A percentile compares a stretch with the other conserved stretches of the same genome.
Conservation (phyloP, 2,797 vertebrate species). For the Poeciliopsis paucimaculata region DNA sequence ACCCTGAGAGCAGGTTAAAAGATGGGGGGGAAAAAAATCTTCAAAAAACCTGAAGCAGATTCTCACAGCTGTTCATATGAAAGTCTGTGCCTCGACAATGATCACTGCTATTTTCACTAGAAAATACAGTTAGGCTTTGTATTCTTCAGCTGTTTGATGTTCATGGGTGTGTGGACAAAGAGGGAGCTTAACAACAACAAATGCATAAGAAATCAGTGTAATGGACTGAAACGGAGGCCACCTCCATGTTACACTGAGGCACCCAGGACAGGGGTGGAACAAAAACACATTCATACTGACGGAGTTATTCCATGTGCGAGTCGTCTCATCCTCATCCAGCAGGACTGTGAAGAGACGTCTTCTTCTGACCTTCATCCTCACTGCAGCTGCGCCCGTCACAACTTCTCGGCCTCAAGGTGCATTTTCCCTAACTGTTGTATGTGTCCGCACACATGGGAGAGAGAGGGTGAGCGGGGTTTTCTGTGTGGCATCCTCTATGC, state of each 20-base stretch:
- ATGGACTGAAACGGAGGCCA: slow-evolving; percentile 27
- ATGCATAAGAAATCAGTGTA: slow-evolving; percentile 4
- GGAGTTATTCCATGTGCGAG: slow-evolving; percentile 22
- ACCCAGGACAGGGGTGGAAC: slow-evolving; percentile 36
- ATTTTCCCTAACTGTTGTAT: slow-evolving; percentile 29
- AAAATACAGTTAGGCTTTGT: slow-evolving; percentile 7
- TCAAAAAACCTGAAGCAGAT: not conserved
- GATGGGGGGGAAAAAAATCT: not conserved
- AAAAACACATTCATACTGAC: slow-evolving; percentile 46
- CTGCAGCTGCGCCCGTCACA: slow-evolving; percentile 65
- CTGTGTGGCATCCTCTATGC: slow-evolving; percentile 54
- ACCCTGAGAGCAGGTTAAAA: not conserved
- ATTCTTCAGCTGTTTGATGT: slow-evolving; percentile 21
- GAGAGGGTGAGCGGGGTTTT: slow-evolving; percentile 20
- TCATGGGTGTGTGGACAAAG: slow-evolving; percentile 2
- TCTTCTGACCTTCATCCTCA: slow-evolving; percentile 33
- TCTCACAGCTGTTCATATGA: not conserved
- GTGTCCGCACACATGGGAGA: slow-evolving; percentile 7
- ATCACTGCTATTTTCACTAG: not conserved
- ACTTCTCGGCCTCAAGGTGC: slow-evolving; percentile 61
- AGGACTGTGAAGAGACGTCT: slow-evolving; percentile 33
- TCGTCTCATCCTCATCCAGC: slow-evolving; percentile 56
- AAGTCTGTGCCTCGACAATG: not conserved
- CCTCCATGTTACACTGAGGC: slow-evolving; percentile 2
- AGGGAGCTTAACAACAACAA: slow-evolving; percentile 17